These are phyloP conservation scores for Neopipo cinnamomea DNA, from an alignment of 2,113 vertebrate species.

Conservation along the genomic window DNA sequence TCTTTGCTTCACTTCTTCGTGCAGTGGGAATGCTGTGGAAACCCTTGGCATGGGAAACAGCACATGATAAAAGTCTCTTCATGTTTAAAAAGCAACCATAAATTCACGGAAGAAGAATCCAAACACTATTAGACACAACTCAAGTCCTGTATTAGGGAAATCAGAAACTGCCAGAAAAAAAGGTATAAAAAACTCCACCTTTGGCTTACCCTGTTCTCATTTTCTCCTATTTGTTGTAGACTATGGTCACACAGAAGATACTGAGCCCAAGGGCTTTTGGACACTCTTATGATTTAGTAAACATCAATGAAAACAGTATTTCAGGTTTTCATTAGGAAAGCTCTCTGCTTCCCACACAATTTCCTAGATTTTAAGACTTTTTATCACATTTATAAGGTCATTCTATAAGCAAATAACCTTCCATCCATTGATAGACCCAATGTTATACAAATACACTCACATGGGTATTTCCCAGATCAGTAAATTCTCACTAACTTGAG, in stretches of 20 bases:
- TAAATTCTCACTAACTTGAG: rapidly evolving
- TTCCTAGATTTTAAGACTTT: not conserved
- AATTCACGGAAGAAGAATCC: not conserved
- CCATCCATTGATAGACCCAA: not conserved
- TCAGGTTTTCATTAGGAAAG: not conserved
- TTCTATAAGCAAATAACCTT: not conserved
- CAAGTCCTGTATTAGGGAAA: not conserved
- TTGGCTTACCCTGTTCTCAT: not conserved
- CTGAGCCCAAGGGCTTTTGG: not conserved
- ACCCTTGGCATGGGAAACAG: not conserved
- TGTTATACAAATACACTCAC: not conserved
- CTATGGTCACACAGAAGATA: not conserved
- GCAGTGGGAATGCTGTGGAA: not conserved
- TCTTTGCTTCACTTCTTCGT: not conserved
- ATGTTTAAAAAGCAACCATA: not conserved
- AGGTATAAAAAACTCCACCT: not conserved
- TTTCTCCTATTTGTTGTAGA: not conserved
- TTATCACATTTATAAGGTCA: not conserved
- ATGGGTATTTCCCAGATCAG: not conserved
- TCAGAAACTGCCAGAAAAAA: not conserved
- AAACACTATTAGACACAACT: not conserved
- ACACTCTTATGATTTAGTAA: not conserved
- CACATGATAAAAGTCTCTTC: not conserved
- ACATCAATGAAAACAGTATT: not conserved
- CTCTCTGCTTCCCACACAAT: not conserved